Conservation (phyloP, 2,797 vertebrate genomes). For the Acanthopagrus latus region DNA sequence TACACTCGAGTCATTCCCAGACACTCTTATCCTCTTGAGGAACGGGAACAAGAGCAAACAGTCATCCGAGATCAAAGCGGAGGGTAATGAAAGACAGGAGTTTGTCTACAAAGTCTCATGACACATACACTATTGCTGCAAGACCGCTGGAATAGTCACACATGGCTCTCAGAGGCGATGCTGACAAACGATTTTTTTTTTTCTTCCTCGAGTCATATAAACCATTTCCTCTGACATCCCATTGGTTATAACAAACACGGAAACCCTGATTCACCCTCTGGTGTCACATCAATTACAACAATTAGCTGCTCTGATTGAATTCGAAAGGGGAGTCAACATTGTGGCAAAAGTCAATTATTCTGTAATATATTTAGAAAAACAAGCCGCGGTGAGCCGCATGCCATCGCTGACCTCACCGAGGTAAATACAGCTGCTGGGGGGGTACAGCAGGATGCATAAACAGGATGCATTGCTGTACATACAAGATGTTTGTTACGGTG, state of each 20-base stretch:
- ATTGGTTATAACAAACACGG: background rate
- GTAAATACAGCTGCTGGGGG: constrained; percentile 66
- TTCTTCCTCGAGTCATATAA: background rate
- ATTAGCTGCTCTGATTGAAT: background rate
- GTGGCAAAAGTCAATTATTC: background rate
- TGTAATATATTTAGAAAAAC: background rate
- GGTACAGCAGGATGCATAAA: constrained; percentile 58
- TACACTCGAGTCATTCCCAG: constrained; percentile 55
- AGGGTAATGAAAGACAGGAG: constrained; percentile 43
- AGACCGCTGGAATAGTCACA: background rate
- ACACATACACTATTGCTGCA: constrained; percentile 19
- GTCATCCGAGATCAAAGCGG: constrained; percentile 50
- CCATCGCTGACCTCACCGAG: constrained; percentile 3
- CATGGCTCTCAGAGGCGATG: constrained; percentile 15
- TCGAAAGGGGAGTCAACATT: background rate
- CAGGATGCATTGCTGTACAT: constrained; percentile 63
- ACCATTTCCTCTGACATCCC: constrained; percentile 2
- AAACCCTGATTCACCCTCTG: background rate
- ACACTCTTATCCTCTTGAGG: constrained; percentile 49
- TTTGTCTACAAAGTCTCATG: constrained; percentile 32
- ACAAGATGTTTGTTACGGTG: constrained; percentile 33
- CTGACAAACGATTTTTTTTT: constrained; percentile 19
- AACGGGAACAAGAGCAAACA: constrained; percentile 54
- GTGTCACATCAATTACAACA: background rate
- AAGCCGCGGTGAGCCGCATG: background rate